A percentile compares a stretch with the other conserved stretches of the same genome.
Conservation (phyloP, 1,140 invertebrate species). For the Drosophila novamexicana region DNA sequence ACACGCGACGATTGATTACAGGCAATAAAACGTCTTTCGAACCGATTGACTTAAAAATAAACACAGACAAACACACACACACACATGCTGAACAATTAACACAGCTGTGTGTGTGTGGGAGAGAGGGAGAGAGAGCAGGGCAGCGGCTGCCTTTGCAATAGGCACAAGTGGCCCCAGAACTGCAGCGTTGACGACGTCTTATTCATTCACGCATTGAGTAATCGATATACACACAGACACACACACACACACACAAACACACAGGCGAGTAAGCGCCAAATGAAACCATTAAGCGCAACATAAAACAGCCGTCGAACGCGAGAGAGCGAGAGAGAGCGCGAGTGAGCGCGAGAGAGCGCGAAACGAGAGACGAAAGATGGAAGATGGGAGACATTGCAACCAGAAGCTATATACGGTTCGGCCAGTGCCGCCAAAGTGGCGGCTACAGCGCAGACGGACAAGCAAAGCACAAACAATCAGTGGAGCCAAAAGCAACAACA, state of each 20-base stretch:
- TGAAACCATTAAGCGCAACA: slow-evolving; percentile 80
- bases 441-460: slow-evolving; percentile 50
- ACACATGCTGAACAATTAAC: slow-evolving; percentile 55
- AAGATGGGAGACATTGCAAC: slow-evolving; percentile 60
- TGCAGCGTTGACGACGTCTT: slow-evolving; percentile 65
- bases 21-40: slow-evolving; percentile 80
- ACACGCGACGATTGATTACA: slow-evolving; percentile 79
- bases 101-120: slow-evolving; percentile 15
- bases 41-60: slow-evolving; percentile 82
- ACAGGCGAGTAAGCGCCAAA: slow-evolving; percentile 57
- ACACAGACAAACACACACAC: slow-evolving; percentile 48
- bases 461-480: slow-evolving; percentile 66
- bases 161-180: slow-evolving; percentile 69
- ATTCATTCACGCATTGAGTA: slow-evolving; percentile 79
- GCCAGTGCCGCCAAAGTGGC: slow-evolving; percentile 71
- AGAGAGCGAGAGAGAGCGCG: neutral
- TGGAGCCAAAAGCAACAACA: slow-evolving; percentile 56
- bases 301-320: slow-evolving; percentile 56
- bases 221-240: slow-evolving; percentile 60
- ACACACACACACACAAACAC: slow-evolving; percentile 22
- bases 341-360: neutral
- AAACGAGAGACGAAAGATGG: slow-evolving; percentile 7
- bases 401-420: slow-evolving; percentile 71
- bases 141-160: slow-evolving; percentile 50
- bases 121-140: neutral